Percentiles rank a stretch among this genome's conserved stretches.
These are phyloP conservation scores for Perca flavescens DNA, from an alignment of 2,113 vertebrate genomes.

Conservation along the genomic window DNA sequence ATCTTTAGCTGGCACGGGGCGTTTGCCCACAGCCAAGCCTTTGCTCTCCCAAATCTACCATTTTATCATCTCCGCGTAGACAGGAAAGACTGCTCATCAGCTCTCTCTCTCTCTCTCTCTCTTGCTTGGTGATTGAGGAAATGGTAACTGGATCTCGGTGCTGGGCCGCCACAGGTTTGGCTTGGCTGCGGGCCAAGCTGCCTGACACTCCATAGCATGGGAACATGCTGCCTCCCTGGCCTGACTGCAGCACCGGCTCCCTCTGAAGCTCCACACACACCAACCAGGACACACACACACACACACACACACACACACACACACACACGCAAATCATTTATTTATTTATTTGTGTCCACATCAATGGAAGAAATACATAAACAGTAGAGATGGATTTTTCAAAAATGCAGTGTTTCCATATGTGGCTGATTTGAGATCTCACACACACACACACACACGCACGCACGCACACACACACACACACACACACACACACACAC, in stretches of 20 bases:
- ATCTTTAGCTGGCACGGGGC: constrained; percentile 41
- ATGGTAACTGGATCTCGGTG: constrained; percentile 80
- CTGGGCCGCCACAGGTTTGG: constrained; percentile 71
- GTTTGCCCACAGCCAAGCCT: constrained; percentile 38
- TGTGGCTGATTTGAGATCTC: constrained; percentile 43
- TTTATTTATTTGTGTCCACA: constrained; percentile 47
- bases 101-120: constrained; percentile 41
- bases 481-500: constrained; percentile 3
- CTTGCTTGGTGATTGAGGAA: constrained; percentile 70
- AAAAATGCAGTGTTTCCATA: constrained; percentile 45
- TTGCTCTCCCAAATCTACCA: constrained; percentile 56
- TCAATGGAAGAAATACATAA: constrained; percentile 48
- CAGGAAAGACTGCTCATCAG: constrained; percentile 74
- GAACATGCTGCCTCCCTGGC: constrained; percentile 85
- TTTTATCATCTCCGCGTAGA: constrained; percentile 64
- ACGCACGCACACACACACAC: constrained; percentile 22
- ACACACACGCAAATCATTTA: constrained; percentile 13
- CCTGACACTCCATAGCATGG: constrained; percentile 86
- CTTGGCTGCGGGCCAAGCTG: constrained; percentile 77
- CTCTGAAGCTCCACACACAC: constrained; percentile 61
- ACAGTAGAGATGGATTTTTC: constrained; percentile 49
- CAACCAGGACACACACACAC: background rate
- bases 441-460: background rate
- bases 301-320: constrained; percentile 11
- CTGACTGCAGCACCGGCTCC: constrained; percentile 53